Conservation (phyloP, 2,888 invertebrate genomes). For the Acrocera orbiculus region DNA sequence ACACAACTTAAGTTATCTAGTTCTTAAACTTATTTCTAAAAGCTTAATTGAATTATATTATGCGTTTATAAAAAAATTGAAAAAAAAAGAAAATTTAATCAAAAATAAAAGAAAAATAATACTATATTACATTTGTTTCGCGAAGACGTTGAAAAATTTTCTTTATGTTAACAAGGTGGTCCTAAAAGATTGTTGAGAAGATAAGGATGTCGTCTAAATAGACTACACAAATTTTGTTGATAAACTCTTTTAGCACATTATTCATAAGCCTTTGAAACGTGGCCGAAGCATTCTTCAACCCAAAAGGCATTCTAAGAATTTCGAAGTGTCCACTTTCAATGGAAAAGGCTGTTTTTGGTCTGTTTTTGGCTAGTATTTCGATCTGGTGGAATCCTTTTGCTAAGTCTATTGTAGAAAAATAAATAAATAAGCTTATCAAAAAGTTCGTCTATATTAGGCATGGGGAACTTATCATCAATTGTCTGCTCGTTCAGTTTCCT, state of each 20-base stretch:
- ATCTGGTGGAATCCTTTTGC: slow-evolving; percentile 1
- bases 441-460: slow-evolving; percentile 14
- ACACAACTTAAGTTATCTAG: too few species aligned
- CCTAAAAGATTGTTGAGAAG: too few species aligned
- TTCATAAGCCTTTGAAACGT: slow-evolving; percentile 3
- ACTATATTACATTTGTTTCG: too few species aligned
- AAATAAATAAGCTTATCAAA: slow-evolving; percentile 14
- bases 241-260: not conserved
- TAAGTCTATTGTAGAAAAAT: not conserved
- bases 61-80: too few species aligned
- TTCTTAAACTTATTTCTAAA: too few species aligned
- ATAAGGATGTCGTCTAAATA: too few species aligned
- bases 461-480: slow-evolving; percentile 13
- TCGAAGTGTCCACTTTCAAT: slow-evolving; percentile 3
- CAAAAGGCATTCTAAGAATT: slow-evolving; percentile 5
- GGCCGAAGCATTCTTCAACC: slow-evolving; percentile 3
- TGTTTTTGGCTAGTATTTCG: not conserved
- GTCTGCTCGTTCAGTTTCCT: slow-evolving; percentile 11
- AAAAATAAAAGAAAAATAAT: too few species aligned
- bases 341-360: not conserved
- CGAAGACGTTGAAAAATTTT: slow-evolving; percentile 6
- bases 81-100: too few species aligned
- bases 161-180: slow-evolving; percentile 1
- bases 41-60: too few species aligned
- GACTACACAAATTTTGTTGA: too few species aligned